Base-by-base conservation (phyloP, 2,797 vertebrate genomes). In the Leuciscus waleckii region DNA sequence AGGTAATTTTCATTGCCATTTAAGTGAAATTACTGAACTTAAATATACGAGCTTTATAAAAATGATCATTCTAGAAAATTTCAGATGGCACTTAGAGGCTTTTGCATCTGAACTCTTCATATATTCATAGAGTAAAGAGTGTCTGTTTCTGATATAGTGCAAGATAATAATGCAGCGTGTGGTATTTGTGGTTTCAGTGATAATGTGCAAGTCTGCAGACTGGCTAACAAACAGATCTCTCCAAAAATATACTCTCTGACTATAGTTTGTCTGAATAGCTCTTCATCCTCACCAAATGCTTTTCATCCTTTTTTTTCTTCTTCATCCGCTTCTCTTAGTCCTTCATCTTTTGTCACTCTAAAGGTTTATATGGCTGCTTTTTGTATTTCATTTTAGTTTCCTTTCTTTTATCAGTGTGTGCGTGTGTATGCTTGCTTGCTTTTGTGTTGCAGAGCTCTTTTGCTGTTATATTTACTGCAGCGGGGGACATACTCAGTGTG, bases 141-240 rank as follows among this genome's bases (percentile, higher is more conserved):
- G 29, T 73, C 26, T 82, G 35, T 86, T 23, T 63, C 58, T 86
- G 84, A 87, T 86, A 67, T 81, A 82, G 71, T 79, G 49, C 32
- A 19, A 29, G 8, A 67, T 65, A 74, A 39, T 37, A 37, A 83
- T 81, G 46, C 37, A 51, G 58, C 7, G 46, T 70, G 39, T 83
- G 77, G 73, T 79, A 79, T 82, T 37, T 65, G 83, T 26, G 32
- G 79, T 21, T 87, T 73, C 35, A 46, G 21, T 51, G 61, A 56
- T 71, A 54, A 21, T 85, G 26, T 35, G 43, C 61, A 82, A 49
- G 37, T 56, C 63, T 77, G 49, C 54, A 69, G 54, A 49, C 78
- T 56, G 54, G 49, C 73, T 81, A 75, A 74, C 79, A 58, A 81
- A 56, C 29, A 32, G 37, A 79, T 81, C 65, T 58, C 74, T 78